Conservation (phyloP, 2,113 vertebrate species). For the Atractosteus spatula region DNA sequence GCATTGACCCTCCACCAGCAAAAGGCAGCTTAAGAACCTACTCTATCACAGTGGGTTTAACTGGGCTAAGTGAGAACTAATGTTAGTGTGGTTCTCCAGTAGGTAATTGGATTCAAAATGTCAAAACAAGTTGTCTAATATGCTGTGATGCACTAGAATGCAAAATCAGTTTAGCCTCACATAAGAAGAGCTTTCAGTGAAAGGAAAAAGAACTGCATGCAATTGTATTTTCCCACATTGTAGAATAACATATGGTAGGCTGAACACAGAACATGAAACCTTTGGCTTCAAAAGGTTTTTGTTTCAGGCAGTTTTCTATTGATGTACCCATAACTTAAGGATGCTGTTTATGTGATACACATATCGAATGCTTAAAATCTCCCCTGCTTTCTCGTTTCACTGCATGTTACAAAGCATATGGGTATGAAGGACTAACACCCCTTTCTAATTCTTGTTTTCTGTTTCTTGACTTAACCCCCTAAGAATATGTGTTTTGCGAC, state of each 20-base stretch:
- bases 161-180: neutral
- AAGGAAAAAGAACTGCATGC: neutral
- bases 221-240: neutral
- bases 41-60: neutral
- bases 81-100: slow-evolving; percentile 1
- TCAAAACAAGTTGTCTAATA: slow-evolving; percentile 19
- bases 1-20: too few relatives aligned
- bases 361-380: too few relatives aligned
- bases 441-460: too few relatives aligned
- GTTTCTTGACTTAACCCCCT: too few relatives aligned
- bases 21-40: too few relatives aligned
- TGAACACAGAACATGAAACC: neutral
- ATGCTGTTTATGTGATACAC: too few relatives aligned
- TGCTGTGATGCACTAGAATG: neutral
- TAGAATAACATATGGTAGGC: neutral
- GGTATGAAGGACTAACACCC: too few relatives aligned
- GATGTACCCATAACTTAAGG: neutral
- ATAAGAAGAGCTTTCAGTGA: neutral
- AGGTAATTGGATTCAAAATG: slow-evolving; percentile 19
- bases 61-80: slow-evolving; percentile 17
- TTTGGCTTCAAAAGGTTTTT: neutral
- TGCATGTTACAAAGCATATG: too few relatives aligned
- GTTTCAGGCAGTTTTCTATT: neutral
- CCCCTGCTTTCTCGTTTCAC: too few relatives aligned
- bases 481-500: too few relatives aligned